Base-by-base conservation (phyloP, 2,113 vertebrate species). In the Abramis brama region DNA sequence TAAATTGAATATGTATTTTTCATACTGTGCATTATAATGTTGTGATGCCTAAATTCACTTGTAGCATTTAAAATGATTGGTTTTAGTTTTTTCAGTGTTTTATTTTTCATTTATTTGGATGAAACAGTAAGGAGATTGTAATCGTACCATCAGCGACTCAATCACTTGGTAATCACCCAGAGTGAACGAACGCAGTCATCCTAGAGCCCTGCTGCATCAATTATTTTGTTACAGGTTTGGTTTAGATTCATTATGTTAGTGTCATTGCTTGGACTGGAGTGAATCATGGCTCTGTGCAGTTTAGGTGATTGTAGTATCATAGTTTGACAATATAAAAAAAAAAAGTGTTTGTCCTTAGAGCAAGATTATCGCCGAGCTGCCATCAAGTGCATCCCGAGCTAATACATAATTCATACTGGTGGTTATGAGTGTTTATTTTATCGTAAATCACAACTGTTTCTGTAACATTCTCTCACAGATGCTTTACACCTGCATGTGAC, bases 171-270 rank as follows among this genome's bases (percentile, higher is more conserved):
- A 50, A n/a, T 25, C 68, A 71, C 68, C 33, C 19, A 39, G 19
- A 70, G 33, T 9, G 4, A 39, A 71, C 21, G 8, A 71, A 71
- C 36, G n/a, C n/a, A 3, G 43, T 50, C 43, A 75, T 55, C 17
- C 47, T 77, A 57, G 19, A 75, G 43, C 43, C 43, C 9, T 10
- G 30, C 52, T 78, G 12, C 36, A 80, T 80, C 36, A 27, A 25
- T 80, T 45, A 57, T 64, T 80, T 39, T 36, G 57, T 62, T 62
- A 23, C 36, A 64, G n/a, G 57, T 36, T 80, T 80, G 23, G 23
- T 80, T 64, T 80, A 62, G 55, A 60, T 79, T 36, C 62, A 45
- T 27, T 64, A 39, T 43, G 13, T n/a, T 62, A 5, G 23, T 80
- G 23, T 45, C n/a, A 80, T 45, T 80, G 12, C 23, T 27, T 45